These are phyloP conservation scores for Corynorhinus townsendii DNA, from an alignment of 2,113 vertebrate genomes.

Conservation along the genomic window DNA sequence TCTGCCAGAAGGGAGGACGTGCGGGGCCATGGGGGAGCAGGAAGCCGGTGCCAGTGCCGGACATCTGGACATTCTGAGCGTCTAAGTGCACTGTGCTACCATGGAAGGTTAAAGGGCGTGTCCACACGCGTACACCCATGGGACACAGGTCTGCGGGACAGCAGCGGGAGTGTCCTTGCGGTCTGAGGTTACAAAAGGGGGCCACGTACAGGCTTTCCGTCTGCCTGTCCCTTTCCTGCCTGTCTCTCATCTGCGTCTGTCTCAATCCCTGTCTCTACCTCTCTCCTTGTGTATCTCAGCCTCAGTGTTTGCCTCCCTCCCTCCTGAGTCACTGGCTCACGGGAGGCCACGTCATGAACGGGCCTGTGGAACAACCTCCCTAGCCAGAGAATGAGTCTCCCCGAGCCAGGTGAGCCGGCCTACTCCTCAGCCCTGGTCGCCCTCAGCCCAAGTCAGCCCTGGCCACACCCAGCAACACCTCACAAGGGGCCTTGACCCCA, in stretches of 20 bases:
- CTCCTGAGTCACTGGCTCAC: background rate
- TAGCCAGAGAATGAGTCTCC: background rate
- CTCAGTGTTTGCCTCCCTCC: background rate
- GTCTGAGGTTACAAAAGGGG: background rate
- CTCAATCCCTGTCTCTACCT: background rate
- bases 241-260: background rate
- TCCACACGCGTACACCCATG: too few relatives aligned
- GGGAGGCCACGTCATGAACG: background rate
- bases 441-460: background rate
- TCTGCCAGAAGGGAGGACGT: background rate
- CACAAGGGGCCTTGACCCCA: background rate
- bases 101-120: rapidly evolving
- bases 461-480: background rate
- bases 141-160: background rate
- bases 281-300: background rate
- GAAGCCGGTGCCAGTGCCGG: background rate
- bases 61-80: background rate
- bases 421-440: rapidly evolving
- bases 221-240: background rate
- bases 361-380: background rate
- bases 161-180: background rate
- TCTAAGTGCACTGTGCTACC: background rate
- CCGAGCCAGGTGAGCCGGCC: background rate
- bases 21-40: background rate
- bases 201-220: rapidly evolving